These are phyloP conservation scores for Varanus komodoensis DNA, from an alignment of 2,113 vertebrate genomes.

Conservation along the genomic window DNA sequence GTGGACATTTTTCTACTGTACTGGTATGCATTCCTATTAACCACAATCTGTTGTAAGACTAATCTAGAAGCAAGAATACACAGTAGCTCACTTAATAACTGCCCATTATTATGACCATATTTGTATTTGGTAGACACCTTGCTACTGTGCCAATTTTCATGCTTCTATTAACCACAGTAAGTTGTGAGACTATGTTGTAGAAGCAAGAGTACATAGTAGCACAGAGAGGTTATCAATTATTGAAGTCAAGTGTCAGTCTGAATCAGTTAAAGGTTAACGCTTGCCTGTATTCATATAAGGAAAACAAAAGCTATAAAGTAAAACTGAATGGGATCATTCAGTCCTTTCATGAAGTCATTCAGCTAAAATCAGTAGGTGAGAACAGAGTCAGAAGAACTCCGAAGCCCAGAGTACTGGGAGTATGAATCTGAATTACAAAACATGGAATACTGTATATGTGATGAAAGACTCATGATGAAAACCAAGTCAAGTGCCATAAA, in stretches of 20 bases:
- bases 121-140: neutral
- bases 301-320: neutral
- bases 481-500: neutral
- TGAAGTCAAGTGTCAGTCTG: neutral
- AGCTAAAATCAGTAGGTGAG: neutral
- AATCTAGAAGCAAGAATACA: neutral
- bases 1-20: neutral
- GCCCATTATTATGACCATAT: neutral
- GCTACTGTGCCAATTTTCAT: neutral
- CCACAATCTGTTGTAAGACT: neutral
- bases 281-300: no score
- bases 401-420: neutral
- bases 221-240: neutral
- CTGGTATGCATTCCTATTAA: neutral
- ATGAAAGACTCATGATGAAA: neutral
- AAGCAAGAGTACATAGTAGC: neutral
- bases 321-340: neutral
- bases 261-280: neutral
- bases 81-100: neutral
- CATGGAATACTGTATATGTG: neutral
- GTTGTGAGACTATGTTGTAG: neutral
- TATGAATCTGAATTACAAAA: neutral
- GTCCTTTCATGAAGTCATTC: neutral
- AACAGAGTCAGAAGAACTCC: neutral
- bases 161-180: neutral